Conservation (phyloP, 2,113 vertebrate species). For the Sebastes fasciatus region DNA sequence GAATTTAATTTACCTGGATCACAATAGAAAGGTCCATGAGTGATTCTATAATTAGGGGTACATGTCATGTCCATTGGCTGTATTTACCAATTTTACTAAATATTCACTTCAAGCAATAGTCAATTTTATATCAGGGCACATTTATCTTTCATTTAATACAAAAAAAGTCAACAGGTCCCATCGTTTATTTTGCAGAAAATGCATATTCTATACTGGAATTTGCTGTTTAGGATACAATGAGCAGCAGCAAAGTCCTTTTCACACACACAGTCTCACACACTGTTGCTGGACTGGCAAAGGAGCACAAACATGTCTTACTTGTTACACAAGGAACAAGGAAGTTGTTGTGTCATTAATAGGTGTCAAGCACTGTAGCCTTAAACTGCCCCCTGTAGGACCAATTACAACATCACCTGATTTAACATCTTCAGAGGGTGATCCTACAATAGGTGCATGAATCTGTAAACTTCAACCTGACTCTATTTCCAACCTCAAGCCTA, state of each 20-base stretch:
- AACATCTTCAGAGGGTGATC: not conserved
- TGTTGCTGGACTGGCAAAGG: not conserved
- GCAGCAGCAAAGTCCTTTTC: too few species aligned
- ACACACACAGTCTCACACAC: not conserved
- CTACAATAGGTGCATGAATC: not conserved
- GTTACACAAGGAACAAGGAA: conserved; percentile 55
- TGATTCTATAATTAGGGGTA: too few species aligned
- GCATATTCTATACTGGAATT: too few species aligned
- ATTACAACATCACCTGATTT: conserved; percentile 37
- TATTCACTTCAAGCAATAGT: too few species aligned
- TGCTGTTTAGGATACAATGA: not conserved
- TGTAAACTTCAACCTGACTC: not conserved
- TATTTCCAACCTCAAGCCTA: not conserved
- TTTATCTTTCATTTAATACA: too few species aligned
- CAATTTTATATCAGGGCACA: too few species aligned
- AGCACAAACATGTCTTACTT: not conserved
- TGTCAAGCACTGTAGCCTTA: conserved; percentile 17
- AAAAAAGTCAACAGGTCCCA: too few species aligned
- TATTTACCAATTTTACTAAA: too few species aligned
- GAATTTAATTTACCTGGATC: conserved; percentile 69
- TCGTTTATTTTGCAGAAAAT: too few species aligned
- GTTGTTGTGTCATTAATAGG: conserved; percentile 13
- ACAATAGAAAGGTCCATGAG: not conserved
- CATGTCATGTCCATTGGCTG: too few species aligned
- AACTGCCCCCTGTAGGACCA: conserved; percentile 71